Evolutionary conservation across 2,888 invertebrate species (phyloP), one percentile per base, ranked within the genome.

Genomic region (Euzetes globulus): DNA sequence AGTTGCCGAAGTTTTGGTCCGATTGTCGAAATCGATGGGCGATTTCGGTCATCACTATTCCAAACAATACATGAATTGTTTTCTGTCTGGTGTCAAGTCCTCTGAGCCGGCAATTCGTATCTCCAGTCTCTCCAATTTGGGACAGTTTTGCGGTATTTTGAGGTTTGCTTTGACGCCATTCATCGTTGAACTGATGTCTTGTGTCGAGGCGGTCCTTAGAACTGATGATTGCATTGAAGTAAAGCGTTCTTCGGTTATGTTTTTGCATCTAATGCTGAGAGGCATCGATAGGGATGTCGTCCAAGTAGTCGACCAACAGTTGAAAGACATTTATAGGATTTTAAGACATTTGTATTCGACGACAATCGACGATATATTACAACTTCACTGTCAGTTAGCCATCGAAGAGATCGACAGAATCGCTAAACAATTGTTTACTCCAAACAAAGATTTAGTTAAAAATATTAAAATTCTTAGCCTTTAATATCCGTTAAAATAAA

Each of bases 71-170:
- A 82, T 93, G 13, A 88, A 90, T 79, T 88, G 89, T 0, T 89
- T 91, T 82, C 83, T 93, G 33, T 84, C 84, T 78, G 90, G 88
- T 2, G 86, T 88, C 41, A 87, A 87, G 79, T 90, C 91, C 81
- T 81, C 85, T 3, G 91, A 92, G 81, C 86, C 88, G 19, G 82
- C 91, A 37, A 87, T 93, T 58, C 85, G 91, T 79, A 88, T 92
- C 19, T 92, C 92, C 1, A 89, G 91, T 80, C 84, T 94, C 73
- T 91, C 92, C 0, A 92, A 91, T 82, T 84, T 94, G 60, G 92
- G 90, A 0, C 91, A 93, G 83, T 85, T 92, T 19, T 90, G 90
- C 79, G 85, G 88, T 78, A 86, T 90, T 4, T 83, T 94, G 60
- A 87, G 89, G 73, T 92, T 88, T 80, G 88, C 88, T 79, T 83